Conservation (phyloP, 2,888 invertebrate genomes). For the Neuroscelio doddi region DNA sequence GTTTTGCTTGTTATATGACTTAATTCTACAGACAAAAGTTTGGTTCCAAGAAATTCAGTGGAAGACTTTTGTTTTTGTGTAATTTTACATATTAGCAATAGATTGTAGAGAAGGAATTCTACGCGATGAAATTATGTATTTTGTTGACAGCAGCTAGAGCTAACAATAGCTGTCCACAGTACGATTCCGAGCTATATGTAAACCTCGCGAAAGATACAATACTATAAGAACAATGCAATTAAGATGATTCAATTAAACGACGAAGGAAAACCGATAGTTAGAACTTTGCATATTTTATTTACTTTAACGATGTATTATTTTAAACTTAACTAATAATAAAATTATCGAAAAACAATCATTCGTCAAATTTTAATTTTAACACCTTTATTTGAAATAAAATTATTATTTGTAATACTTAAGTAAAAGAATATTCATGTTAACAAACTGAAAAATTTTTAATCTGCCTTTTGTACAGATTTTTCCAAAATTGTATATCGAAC, state of each 20-base stretch:
- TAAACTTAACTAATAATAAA: no score
- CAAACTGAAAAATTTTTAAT: no score
- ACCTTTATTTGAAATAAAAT: no score
- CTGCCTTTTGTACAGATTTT: no score
- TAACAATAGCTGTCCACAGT: conserved; percentile 28
- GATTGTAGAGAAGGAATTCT: conserved; percentile 11
- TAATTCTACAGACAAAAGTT: conserved; percentile 5
- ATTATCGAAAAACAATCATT: no score
- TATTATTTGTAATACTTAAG: no score
- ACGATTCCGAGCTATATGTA: conserved; percentile 13
- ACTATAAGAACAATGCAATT: conserved; percentile 11
- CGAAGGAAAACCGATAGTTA: neutral
- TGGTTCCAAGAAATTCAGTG: conserved; percentile 7
- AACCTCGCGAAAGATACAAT: conserved; percentile 7
- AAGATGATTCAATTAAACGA: conserved; percentile 4
- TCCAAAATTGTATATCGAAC: no score
- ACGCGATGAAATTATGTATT: conserved; percentile 25
- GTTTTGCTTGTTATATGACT: no score
- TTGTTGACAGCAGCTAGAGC: conserved; percentile 22
- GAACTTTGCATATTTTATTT: no score
- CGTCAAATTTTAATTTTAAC: no score
- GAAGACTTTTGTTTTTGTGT: conserved; percentile 12
- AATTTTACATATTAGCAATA: conserved; percentile 16
- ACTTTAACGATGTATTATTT: no score
- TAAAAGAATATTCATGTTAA: no score